These are phyloP conservation scores for Neuroterus valhalla DNA, from an alignment of 1,140 invertebrate species.

Conservation along the genomic window DNA sequence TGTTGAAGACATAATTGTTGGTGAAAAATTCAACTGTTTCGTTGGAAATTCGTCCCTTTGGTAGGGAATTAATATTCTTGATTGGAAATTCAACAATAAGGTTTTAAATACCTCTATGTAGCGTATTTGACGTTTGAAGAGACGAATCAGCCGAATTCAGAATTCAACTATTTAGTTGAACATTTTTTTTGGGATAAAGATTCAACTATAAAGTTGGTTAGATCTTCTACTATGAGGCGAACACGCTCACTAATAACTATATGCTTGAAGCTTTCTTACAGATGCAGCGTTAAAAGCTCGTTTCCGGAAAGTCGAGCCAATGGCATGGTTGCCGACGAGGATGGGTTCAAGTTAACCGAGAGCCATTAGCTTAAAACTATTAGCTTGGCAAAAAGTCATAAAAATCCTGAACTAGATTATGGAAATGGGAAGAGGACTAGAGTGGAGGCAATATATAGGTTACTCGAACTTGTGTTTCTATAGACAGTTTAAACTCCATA, in stretches of 20 bases:
- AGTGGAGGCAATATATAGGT: slow-evolving; percentile 34
- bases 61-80: no score
- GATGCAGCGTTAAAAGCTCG: slow-evolving; percentile 62
- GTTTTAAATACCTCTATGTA: no score
- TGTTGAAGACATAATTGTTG: no score
- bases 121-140: no score
- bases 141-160: no score
- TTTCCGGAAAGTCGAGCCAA: slow-evolving; percentile 53
- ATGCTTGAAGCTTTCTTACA: slow-evolving; percentile 34
- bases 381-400: slow-evolving; percentile 50
- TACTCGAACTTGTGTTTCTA: slow-evolving; percentile 65
- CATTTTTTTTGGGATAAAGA: not conserved
- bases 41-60: no score
- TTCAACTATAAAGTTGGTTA: no score
- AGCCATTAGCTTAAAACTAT: slow-evolving; percentile 64
- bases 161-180: no score
- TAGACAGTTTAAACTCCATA: no score
- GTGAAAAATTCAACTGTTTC: no score
- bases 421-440: slow-evolving; percentile 50
- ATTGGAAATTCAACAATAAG: no score
- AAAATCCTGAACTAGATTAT: slow-evolving; percentile 58
- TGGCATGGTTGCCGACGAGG: slow-evolving; percentile 40
- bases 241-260: not conserved
- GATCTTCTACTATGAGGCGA: slow-evolving; percentile 5
- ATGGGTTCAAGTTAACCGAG: slow-evolving; percentile 51